Base-by-base conservation (phyloP, 2,888 invertebrate genomes). In the Parasteatoda lunata region DNA sequence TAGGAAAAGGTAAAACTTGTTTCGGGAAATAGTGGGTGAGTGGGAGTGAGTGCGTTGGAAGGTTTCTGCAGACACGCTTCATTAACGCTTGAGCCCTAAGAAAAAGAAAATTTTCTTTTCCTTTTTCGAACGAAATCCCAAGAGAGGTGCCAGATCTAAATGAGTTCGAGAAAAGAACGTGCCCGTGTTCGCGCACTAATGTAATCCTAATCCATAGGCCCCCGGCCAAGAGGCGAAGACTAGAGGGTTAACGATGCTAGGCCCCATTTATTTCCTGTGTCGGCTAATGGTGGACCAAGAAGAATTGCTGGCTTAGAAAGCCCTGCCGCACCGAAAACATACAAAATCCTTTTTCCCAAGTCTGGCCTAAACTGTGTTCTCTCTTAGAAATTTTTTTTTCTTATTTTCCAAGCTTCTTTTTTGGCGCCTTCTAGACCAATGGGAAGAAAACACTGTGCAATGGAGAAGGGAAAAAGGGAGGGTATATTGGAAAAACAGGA, bases 341-440 rank as follows among this genome's bases (percentile, higher is more conserved):
- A 88, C 87, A 88, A 88, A 88, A 88, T 88, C 87, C 87, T 82
- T 87, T 87, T 82, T 87, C 87, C 79, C 76, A 68, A 81, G 86
- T n/a, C 78, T 84, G 73, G 78, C 80, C 77, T 71, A 80, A 77
- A 70, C 80, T 68, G 81, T 72, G 71, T 73, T 65, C 80, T 47
- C 73, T 54, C n/a, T 71, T 77, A 69, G 49, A 49, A 49, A 45
- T 69, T 75, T 66, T 73, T 81, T 15, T 52, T 15, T 48, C 64
- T 54, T 13, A 59, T n/a, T 72, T 69, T 79, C 66, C 77, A 70
- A 59, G 73, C 68, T 78, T 78, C 69, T 75, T 85, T 79, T 77
- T 85, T 80, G 80, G 80, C 80, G 85, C 85, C 79, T 79, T 75
- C 59, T 77, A 70, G 71, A 47, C 85, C 85, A 80, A 85, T 80